Percentiles rank a stretch among this genome's conserved stretches.
Evolutionary conservation across 2,888 invertebrate genomes (phyloP).

Genomic region (Pecten maximus): DNA sequence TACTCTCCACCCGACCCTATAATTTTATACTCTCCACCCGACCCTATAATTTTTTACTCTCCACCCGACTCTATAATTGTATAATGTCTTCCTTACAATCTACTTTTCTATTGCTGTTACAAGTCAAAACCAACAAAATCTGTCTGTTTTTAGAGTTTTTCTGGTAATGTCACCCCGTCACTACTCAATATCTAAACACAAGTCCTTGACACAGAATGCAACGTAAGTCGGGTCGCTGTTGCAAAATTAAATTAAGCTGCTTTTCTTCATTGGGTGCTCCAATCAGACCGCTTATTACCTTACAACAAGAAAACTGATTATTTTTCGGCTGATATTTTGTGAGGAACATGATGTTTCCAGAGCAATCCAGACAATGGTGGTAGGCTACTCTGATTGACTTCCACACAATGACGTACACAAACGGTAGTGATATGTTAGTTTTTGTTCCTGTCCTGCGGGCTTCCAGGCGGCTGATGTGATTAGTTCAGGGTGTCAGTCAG

Average conservation of each 20-base stretch:
- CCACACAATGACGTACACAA: background rate
- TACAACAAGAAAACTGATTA: conserved; percentile 30
- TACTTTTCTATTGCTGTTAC: no score
- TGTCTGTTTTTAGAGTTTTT: no score
- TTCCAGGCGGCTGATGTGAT: background rate
- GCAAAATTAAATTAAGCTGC: conserved; percentile 9
- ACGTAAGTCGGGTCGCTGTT: background rate
- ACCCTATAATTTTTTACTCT: no score
- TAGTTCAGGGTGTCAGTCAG: background rate
- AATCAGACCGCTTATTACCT: background rate
- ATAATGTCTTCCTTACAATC: no score
- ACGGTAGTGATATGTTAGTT: background rate
- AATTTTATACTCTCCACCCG: no score
- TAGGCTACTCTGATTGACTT: background rate
- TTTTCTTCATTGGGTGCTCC: background rate
- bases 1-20: no score
- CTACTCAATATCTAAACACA: background rate
- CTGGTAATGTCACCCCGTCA: background rate
- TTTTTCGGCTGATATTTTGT: conserved; percentile 1
- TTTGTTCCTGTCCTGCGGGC: background rate
- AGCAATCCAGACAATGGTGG: background rate
- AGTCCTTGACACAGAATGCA: background rate
- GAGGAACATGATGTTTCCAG: background rate
- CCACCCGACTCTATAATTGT: no score
- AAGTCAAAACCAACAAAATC: no score